Conservation (phyloP, 2,797 vertebrate genomes). For the Allobates femoralis region DNA sequence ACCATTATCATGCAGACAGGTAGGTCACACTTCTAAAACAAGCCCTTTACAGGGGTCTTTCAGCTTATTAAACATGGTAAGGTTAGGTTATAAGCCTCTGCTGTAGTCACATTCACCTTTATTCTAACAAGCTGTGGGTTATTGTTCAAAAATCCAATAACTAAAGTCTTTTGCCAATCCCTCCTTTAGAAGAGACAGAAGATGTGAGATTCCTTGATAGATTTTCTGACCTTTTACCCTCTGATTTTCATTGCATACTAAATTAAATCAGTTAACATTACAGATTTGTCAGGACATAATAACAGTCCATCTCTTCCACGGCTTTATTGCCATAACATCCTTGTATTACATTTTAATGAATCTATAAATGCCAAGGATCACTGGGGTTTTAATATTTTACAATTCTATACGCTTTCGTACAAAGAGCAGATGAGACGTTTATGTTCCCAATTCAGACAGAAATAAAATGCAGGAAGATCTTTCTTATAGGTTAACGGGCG, state of each 20-base stretch:
- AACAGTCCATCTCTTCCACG: slow-evolving; percentile 22
- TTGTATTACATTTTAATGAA: slow-evolving; percentile 54
- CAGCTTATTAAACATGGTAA: neutral
- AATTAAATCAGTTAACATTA: slow-evolving; percentile 36
- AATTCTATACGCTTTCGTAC: slow-evolving; percentile 6
- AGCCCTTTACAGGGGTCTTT: neutral
- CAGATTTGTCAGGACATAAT: slow-evolving; percentile 27
- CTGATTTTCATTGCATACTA: slow-evolving; percentile 24
- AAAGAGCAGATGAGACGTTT: slow-evolving; percentile 6
- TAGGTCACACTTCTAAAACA: neutral
- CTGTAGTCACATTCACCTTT: neutral
- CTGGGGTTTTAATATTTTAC: slow-evolving; percentile 40
- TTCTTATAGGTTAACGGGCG: neutral
- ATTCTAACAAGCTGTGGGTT: slow-evolving; percentile 7
- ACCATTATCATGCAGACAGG: neutral
- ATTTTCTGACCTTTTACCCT: slow-evolving; percentile 35
- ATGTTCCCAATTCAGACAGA: slow-evolving; percentile 1
- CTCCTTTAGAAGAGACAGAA: slow-evolving; percentile 5
- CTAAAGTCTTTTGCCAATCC: neutral
- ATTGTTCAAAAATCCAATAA: slow-evolving; percentile 28
- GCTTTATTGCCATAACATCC: slow-evolving; percentile 43
- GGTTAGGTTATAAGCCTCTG: neutral
- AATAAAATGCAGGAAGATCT: neutral
- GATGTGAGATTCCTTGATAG: slow-evolving; percentile 26
- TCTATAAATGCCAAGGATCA: slow-evolving; percentile 47